Percentiles rank a stretch among this genome's conserved stretches.
Conservation (phyloP, 2,113 vertebrate genomes). For the Pteropus alecto region DNA sequence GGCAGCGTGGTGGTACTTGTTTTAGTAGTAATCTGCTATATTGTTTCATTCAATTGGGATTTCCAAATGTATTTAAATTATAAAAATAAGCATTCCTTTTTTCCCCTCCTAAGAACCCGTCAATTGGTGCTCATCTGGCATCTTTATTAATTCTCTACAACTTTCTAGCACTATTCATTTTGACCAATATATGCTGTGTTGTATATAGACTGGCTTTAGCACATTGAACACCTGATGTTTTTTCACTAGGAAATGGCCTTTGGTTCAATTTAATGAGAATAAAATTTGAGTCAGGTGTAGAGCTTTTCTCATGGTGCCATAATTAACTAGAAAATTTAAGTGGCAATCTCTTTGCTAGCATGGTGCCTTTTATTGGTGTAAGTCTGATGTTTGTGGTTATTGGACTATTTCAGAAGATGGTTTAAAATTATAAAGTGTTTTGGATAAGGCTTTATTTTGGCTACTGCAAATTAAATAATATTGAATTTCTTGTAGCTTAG, state of each 20-base stretch:
- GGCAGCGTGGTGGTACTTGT: background rate
- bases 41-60: background rate
- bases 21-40: background rate
- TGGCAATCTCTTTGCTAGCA: background rate
- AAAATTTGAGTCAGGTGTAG: background rate
- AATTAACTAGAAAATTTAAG: background rate
- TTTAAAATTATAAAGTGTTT: conserved; percentile 39
- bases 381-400: background rate
- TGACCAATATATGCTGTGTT: background rate
- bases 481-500: background rate
- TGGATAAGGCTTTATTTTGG: background rate
- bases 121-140: background rate
- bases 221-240: background rate
- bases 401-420: background rate
- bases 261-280: background rate
- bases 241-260: background rate
- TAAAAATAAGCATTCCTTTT: background rate
- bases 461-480: conserved; percentile 8
- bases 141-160: background rate
- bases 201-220: background rate
- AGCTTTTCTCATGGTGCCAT: background rate
- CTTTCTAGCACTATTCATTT: background rate
- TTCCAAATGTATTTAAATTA: background rate
- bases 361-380: background rate
- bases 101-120: background rate